Evolutionary conservation across 2,888 invertebrate genomes (phyloP).

Genomic region (Drosophila borealis): DNA sequence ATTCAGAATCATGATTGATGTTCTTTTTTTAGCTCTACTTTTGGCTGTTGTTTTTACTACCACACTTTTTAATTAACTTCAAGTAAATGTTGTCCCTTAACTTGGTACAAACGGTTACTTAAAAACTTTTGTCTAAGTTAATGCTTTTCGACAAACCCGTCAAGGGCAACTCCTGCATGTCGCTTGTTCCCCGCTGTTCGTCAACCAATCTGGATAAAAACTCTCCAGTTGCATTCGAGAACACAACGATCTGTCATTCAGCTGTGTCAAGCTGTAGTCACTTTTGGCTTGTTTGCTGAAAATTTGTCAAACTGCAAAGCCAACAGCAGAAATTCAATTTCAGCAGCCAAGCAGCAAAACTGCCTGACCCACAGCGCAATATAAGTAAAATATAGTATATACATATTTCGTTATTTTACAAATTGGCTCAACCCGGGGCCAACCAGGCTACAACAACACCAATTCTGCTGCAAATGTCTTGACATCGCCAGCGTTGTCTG

Average conservation of each 20-base stretch:
- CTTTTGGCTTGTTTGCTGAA: constrained; percentile 61
- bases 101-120: constrained; percentile 2
- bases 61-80: constrained; percentile 17
- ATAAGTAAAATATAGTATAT: constrained; percentile 52
- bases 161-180: constrained; percentile 16
- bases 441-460: constrained; percentile 40
- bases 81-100: constrained; percentile 19
- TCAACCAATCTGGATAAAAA: constrained; percentile 31
- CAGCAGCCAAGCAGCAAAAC: constrained; percentile 49
- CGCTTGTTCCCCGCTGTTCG: neutral
- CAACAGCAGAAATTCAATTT: constrained; percentile 73
- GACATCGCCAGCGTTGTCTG: constrained; percentile 58
- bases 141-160: constrained; percentile 27
- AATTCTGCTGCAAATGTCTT: constrained; percentile 52
- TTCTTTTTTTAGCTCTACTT: neutral
- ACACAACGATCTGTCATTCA: constrained; percentile 36
- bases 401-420: constrained; percentile 71
- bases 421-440: constrained; percentile 66
- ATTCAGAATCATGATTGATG: neutral
- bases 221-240: constrained; percentile 11
- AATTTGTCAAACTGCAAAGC: constrained; percentile 76
- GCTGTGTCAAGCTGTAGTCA: constrained; percentile 52
- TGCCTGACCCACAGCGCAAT: constrained; percentile 41
- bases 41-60: neutral
- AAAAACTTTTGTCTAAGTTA: constrained; percentile 23